Base-by-base conservation (phyloP, 2,113 vertebrate species). In the Bos indicus region DNA sequence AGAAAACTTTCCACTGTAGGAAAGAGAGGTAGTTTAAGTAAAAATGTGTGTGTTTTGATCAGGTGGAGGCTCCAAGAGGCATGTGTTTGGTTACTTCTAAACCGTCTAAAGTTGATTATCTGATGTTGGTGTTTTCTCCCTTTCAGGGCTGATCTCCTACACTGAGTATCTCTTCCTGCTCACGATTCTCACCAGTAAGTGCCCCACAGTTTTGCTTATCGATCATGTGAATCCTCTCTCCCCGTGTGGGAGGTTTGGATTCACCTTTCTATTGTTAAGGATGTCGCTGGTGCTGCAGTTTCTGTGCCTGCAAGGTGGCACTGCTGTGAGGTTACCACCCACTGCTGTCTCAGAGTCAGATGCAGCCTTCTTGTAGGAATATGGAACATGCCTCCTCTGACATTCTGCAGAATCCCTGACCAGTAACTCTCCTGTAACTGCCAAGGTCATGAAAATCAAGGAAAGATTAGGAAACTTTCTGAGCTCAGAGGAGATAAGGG, bases 161-260 rank as follows among this genome's bases (percentile, higher is more conserved):
- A 99, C 99, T 2, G 99, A 99, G 94, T 99, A 99, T 98, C 98
- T 99, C 43, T 99, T 99, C 98, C 98, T 99, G 98, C 99, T 99
- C 98, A 99, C 99, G 14, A 99, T 99, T 97, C 98, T 99, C 82
- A 99, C 99, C 1, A 99, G 99, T 99, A 99, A 99, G 99, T 99
- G 97, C 93, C 57, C 51, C 8, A 16, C 54, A 60, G 4, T 87
- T 91, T 81, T 82, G 43, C 30, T 92, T 23, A 93, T 2, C 12
- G 21, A 16, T 71, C 36, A 54, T 88, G 2, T 28, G 33, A 86
- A 36, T 95, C 77, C 28, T 78, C 14, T 86, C 0, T 84, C 57
- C 56, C 10, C 21, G 51, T 80, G 92, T 40, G 57, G 54, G 11
- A 97, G 81, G 14, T 52, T 56, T 88, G 40, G 2, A 21, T 97